phyloP scores from a whole-genome alignment of 2,888 invertebrate species.

The Dasypolia templi region DNA sequence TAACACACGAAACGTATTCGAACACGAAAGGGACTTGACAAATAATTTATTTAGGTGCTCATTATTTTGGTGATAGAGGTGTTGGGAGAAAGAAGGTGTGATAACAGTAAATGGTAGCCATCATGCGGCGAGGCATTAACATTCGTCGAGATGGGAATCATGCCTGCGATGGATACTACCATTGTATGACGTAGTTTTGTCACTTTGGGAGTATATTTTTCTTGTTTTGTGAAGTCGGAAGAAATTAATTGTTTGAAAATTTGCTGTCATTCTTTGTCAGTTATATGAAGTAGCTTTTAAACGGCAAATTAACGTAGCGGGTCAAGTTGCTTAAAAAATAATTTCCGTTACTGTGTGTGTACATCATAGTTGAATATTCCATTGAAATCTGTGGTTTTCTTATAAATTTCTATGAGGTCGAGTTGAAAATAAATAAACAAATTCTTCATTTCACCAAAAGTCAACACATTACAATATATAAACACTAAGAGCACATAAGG shows the following conservation, averaged over 20 bases:
- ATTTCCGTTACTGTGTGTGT: not conserved
- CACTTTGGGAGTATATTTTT: constrained; percentile 11
- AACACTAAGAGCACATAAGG: no score
- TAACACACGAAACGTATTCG: constrained; percentile 69
- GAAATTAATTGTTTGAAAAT: not conserved
- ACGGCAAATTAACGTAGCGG: no score
- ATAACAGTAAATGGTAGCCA: constrained; percentile 85
- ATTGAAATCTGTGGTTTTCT: not conserved
- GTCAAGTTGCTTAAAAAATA: not conserved
- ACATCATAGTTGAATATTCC: no score
- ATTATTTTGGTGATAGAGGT: constrained; percentile 82
- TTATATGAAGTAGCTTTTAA: not conserved
- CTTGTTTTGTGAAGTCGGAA: not conserved
- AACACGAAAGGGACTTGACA: constrained; percentile 74
- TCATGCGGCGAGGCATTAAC: constrained; percentile 81
- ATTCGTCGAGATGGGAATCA: constrained; percentile 78
- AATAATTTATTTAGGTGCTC: constrained; percentile 83
- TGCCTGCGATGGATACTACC: constrained; percentile 64
- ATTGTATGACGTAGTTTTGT: constrained; percentile 53
- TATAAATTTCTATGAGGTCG: not conserved
- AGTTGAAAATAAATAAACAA: no score
- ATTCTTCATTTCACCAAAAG: no score
- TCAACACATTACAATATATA: no score
- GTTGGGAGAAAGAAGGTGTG: constrained; percentile 79
- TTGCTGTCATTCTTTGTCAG: not conserved